Conservation (phyloP, 30 jellyfish, hydroid and myxozoan genomes). For the Morbakka virulenta region DNA sequence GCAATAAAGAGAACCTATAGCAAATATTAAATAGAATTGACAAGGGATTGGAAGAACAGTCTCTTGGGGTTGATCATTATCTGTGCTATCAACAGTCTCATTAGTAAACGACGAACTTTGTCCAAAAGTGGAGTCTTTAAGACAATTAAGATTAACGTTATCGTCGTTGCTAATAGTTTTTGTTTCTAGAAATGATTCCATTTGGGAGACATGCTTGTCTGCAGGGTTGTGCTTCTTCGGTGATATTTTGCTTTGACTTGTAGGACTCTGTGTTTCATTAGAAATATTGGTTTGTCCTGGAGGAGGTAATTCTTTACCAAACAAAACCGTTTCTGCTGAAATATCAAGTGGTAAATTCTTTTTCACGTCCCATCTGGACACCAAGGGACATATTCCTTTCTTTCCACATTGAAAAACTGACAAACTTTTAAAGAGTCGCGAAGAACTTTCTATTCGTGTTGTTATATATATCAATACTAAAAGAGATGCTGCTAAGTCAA, state of each 20-base stretch:
- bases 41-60: conserved; percentile 30
- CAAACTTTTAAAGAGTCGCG: conserved; percentile 31
- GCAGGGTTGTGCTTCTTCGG: not conserved
- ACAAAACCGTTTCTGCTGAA: no score
- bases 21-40: conserved; percentile 27
- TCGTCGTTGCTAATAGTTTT: no score
- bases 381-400: no score
- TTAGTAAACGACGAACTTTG: not conserved
- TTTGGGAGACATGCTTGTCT: no score
- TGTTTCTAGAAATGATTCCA: no score
- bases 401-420: no score
- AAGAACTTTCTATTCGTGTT: conserved; percentile 23
- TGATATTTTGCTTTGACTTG: not conserved
- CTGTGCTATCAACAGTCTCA: not conserved
- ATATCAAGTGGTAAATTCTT: no score
- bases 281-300: no score
- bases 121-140: not conserved
- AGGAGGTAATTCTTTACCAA: no score
- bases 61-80: not conserved
- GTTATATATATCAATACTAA: conserved; percentile 47
- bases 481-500: conserved; percentile 49
- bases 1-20: conserved; percentile 36
- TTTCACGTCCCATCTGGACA: no score
- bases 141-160: not conserved
- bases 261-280: no score